These are phyloP conservation scores for Trachelipus rathkii DNA, from an alignment of 1,140 invertebrate species.

Conservation along the genomic window DNA sequence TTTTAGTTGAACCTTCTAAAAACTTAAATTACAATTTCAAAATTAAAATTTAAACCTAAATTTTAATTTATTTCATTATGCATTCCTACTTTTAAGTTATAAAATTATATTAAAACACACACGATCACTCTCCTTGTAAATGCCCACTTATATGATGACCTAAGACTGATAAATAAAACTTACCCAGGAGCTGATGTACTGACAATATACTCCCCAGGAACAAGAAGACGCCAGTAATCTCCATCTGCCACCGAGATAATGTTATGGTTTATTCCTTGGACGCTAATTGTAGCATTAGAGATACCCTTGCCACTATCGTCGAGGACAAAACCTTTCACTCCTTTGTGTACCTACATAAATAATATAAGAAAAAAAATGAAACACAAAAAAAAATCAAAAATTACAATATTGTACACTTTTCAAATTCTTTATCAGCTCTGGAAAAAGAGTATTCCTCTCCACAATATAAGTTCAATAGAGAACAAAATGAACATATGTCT, in stretches of 20 bases:
- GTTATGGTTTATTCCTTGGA: slow-evolving; percentile 67
- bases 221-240: slow-evolving; percentile 88
- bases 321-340: slow-evolving; percentile 77
- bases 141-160: too few species aligned
- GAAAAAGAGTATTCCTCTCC: too few species aligned
- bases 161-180: slow-evolving; percentile 16
- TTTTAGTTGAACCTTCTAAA: too few species aligned
- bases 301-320: slow-evolving; percentile 71
- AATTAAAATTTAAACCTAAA: too few species aligned
- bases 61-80: too few species aligned
- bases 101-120: too few species aligned
- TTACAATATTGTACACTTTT: background rate
- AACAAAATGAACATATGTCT: too few species aligned
- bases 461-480: too few species aligned
- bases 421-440: too few species aligned
- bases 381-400: slow-evolving; percentile 27
- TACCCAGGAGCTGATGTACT: slow-evolving; percentile 66
- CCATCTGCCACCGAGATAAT: slow-evolving; percentile 67
- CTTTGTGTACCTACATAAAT: slow-evolving; percentile 69
- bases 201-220: slow-evolving; percentile 81
- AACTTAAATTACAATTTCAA: too few species aligned
- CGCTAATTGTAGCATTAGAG: slow-evolving; percentile 66
- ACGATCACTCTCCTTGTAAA: too few species aligned
- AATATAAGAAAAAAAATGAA: slow-evolving; percentile 35
- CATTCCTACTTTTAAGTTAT: too few species aligned